phyloP scores from a whole-genome alignment of 2,888 invertebrate genomes.

The Sialis fuliginosa region DNA sequence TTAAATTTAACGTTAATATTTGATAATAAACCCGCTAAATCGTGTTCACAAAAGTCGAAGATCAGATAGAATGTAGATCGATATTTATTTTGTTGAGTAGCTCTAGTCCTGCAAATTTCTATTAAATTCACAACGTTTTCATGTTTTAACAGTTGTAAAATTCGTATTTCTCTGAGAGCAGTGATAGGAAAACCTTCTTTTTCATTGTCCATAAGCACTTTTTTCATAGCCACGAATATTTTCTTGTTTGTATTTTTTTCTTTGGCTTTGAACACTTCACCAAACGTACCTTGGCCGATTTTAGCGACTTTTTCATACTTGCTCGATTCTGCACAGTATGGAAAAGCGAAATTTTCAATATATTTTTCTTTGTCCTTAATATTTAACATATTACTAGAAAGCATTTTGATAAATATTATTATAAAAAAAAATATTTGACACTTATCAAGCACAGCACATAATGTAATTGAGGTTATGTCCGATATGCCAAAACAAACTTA shows the following conservation, averaged over 20 bases:
- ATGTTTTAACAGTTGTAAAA: slow-evolving; percentile 84
- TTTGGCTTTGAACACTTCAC: slow-evolving; percentile 94
- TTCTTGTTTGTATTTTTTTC: slow-evolving; percentile 63
- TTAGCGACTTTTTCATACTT: slow-evolving; percentile 95
- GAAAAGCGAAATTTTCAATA: slow-evolving; percentile 69
- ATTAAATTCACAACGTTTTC: slow-evolving; percentile 94
- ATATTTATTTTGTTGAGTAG: slow-evolving; percentile 51
- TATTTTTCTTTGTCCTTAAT: slow-evolving; percentile 31
- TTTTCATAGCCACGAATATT: slow-evolving; percentile 94
- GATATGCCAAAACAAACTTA: too few relatives aligned
- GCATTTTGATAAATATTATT: neutral
- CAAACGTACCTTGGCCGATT: slow-evolving; percentile 98
- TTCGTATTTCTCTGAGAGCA: slow-evolving; percentile 89
- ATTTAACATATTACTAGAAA: slow-evolving; percentile 17
- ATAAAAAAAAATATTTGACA: too few relatives aligned
- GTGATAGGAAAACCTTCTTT: slow-evolving; percentile 99
- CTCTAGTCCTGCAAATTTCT: slow-evolving; percentile 90
- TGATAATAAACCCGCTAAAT: slow-evolving; percentile 86
- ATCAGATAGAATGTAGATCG: slow-evolving; percentile 86
- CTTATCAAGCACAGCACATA: too few relatives aligned
- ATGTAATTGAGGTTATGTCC: too few relatives aligned
- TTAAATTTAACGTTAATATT: slow-evolving; percentile 93
- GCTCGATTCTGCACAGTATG: slow-evolving; percentile 75
- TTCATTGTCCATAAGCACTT: slow-evolving; percentile 98
- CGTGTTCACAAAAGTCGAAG: slow-evolving; percentile 98